Evolutionary conservation across 92 coral and sea anemone genomes (phyloP), one percentile per base, ranked within the genome.

Genomic region (Plumapathes pennacea): DNA sequence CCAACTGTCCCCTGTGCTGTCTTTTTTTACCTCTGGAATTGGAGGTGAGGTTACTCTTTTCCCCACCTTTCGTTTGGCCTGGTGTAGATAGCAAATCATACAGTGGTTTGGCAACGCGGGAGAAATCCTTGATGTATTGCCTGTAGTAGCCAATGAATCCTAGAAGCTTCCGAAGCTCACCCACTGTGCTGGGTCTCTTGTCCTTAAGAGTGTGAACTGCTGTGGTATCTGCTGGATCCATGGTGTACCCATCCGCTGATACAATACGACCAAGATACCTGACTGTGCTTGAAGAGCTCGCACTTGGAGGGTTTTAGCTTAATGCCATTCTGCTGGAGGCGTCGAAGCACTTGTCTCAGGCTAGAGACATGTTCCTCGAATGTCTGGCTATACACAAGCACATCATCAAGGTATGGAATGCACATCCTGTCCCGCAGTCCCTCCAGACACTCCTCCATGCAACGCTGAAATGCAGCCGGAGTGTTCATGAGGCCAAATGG

Each of bases 281-380:
- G 25, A 78, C 80, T 57, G 26, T 55, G 62, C 30, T 74, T 60
- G 37, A 84, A 77, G 25, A 77, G 64, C 50, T 49, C 54, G 38
- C 90, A 84, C 47, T 84, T 83, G 3, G 24, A 12, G 15, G 91
- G 82, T 46, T 84, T 74, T 9, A 84, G 70, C 49, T 84, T 85
- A 3, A 85, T 62, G 9, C 90, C 90, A 34, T 61, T 53, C 8
- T 56, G 45, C 27, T 59, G 69, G 36, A 84, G 32, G 10, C 74
- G 61, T 33, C 37, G 57, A 30, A 78, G 53, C 11, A 78, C 85
- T 57, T 57, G 48, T 12, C 78, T 48, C 5, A 77, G 38, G 30
- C 72, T 58, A n/a, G 71, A 81, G 42, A 71, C 74, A 26, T 78
- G 85, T 25, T 77, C 85, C 10, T 27, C 39, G 31, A 77, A 84